A percentile compares a stretch with the other conserved stretches of the same genome.
These are phyloP conservation scores for Abramis brama DNA, from an alignment of 2,113 vertebrate genomes.

Conservation along the genomic window DNA sequence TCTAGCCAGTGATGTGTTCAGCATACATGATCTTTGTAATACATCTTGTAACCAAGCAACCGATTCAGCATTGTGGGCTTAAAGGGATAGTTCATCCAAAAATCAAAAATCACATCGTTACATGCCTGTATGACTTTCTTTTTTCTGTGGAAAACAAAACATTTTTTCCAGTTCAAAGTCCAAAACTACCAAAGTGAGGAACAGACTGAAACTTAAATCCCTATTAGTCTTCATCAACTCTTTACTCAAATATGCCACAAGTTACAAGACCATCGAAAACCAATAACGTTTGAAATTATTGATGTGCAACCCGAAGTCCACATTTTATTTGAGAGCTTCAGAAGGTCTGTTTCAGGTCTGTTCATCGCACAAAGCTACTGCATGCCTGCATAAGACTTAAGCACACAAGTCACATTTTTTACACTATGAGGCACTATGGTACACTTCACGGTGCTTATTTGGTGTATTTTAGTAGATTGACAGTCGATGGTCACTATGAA, in stretches of 20 bases:
- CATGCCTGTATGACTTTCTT: not conserved
- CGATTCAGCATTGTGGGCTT: not conserved
- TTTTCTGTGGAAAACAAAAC: not conserved
- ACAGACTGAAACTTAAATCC: not conserved
- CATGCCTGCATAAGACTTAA: too few species aligned
- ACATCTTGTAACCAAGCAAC: not conserved
- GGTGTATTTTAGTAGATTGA: not conserved
- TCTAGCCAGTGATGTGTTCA: not conserved
- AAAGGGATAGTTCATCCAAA: not conserved
- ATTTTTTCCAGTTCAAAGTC: not conserved
- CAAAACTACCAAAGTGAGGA: not conserved
- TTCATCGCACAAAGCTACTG: not conserved
- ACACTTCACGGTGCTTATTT: not conserved
- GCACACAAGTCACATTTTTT: not conserved
- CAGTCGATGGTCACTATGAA: not conserved
- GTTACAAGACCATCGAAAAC: not conserved
- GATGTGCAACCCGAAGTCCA: not conserved
- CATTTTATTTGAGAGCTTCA: not conserved
- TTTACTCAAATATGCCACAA: not conserved
- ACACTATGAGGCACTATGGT: not conserved
- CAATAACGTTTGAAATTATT: not conserved
- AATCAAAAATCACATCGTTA: not conserved
- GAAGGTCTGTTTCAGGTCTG: not conserved
- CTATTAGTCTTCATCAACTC: not conserved
- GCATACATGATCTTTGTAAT: not conserved